Evolutionary conservation across 2,797 vertebrate genomes (phyloP).

Genomic region (Sciurus vulgaris): DNA sequence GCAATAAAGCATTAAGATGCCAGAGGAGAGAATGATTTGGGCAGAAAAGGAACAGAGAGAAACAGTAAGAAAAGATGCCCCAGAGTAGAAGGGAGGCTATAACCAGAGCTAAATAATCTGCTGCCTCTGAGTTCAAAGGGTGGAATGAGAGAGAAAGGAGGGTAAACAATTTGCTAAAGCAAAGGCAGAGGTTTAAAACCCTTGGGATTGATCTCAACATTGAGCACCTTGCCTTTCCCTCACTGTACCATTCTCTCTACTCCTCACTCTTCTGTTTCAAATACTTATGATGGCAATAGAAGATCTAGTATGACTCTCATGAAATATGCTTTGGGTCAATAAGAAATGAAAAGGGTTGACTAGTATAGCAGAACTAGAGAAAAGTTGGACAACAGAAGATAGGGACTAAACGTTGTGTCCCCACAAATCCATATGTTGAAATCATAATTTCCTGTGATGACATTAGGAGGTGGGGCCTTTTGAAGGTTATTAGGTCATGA

Average conservation of each 20-base stretch:
- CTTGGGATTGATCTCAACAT: not conserved
- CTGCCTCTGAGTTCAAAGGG: not conserved
- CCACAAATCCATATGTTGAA: not conserved
- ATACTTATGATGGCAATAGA: not conserved
- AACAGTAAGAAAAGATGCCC: not conserved
- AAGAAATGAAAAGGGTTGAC: not conserved
- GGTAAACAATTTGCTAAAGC: not conserved
- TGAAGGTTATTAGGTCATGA: not conserved
- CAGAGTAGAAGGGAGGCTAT: not conserved
- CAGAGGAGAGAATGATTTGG: constrained; percentile 8
- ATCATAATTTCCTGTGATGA: not conserved
- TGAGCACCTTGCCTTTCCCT: not conserved
- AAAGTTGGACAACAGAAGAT: not conserved
- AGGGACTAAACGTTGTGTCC: not conserved
- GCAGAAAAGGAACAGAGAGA: not conserved
- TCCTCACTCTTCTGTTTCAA: constrained; percentile 13
- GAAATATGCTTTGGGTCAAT: not conserved
- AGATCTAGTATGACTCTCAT: not conserved
- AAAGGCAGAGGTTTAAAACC: not conserved
- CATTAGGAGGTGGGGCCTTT: not conserved
- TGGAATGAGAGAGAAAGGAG: not conserved
- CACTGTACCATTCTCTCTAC: not conserved
- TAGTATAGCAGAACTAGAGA: not conserved
- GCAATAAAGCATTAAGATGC: not conserved
- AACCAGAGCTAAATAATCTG: not conserved